Percentiles rank a stretch among this genome's conserved stretches.
phyloP scores from a whole-genome alignment of 2,888 invertebrate species.

The Seira sanloemensis region DNA sequence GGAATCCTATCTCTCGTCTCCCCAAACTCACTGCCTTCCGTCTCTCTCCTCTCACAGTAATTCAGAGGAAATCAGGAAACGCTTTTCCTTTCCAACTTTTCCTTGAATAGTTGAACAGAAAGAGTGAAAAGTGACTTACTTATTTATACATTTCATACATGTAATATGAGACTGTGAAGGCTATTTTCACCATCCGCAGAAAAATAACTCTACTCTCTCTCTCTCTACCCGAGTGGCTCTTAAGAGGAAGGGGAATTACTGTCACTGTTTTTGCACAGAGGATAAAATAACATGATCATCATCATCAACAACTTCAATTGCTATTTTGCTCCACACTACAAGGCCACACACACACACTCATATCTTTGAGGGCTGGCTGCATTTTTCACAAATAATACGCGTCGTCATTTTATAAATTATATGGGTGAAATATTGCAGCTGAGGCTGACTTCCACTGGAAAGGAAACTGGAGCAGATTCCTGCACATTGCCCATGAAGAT shows the following conservation, averaged over 20 bases:
- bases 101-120: conserved; percentile 2
- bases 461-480: neutral
- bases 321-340: neutral
- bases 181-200: neutral
- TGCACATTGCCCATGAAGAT: too few species aligned
- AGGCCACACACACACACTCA: neutral
- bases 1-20: too few species aligned
- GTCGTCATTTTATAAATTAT: neutral
- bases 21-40: conserved; percentile 27
- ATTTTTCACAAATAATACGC: neutral
- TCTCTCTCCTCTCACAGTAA: conserved; percentile 23
- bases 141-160: too few species aligned
- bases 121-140: too few species aligned
- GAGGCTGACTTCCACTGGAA: neutral
- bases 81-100: conserved; percentile 23
- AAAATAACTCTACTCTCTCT: too few species aligned
- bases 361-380: neutral
- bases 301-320: neutral
- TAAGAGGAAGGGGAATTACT: conserved; percentile 47
- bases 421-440: neutral
- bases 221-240: conserved; percentile 33
- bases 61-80: conserved; percentile 32
- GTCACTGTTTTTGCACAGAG: conserved; percentile 24
- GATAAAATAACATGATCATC: neutral
- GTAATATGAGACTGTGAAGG: neutral